These are phyloP conservation scores for Falcunculus frontatus DNA, from an alignment of 2,113 vertebrate genomes.

Conservation along the genomic window DNA sequence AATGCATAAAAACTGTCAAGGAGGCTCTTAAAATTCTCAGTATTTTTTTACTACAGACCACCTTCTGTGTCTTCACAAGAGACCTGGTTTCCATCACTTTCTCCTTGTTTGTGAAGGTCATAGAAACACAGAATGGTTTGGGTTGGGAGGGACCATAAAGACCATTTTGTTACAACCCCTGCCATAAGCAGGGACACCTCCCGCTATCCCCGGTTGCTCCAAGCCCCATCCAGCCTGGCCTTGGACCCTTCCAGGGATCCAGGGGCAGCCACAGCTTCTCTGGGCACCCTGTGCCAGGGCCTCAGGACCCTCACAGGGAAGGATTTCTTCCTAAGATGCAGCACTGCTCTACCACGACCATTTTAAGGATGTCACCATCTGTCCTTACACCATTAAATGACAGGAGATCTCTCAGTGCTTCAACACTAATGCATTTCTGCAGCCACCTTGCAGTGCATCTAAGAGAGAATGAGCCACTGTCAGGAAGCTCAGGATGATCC, in stretches of 20 bases:
- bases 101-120: neutral
- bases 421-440: neutral
- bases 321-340: neutral
- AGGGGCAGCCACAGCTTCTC: neutral
- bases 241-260: neutral
- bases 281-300: neutral
- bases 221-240: rapidly evolving
- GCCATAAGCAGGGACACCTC: neutral
- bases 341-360: neutral
- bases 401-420: neutral
- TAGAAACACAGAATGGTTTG: neutral
- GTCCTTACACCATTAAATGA: neutral
- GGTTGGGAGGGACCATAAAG: too few relatives aligned
- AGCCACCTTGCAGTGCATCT: neutral
- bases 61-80: neutral
- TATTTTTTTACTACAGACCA: neutral
- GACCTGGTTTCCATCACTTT: neutral
- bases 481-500: neutral
- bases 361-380: neutral
- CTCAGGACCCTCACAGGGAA: rapidly evolving
- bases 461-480: neutral
- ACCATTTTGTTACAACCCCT: rapidly evolving
- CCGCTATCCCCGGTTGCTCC: rapidly evolving
- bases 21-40: neutral
- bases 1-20: neutral